These are phyloP conservation scores for Triplophysa rosa DNA, from an alignment of 2,113 vertebrate species.

Conservation along the genomic window DNA sequence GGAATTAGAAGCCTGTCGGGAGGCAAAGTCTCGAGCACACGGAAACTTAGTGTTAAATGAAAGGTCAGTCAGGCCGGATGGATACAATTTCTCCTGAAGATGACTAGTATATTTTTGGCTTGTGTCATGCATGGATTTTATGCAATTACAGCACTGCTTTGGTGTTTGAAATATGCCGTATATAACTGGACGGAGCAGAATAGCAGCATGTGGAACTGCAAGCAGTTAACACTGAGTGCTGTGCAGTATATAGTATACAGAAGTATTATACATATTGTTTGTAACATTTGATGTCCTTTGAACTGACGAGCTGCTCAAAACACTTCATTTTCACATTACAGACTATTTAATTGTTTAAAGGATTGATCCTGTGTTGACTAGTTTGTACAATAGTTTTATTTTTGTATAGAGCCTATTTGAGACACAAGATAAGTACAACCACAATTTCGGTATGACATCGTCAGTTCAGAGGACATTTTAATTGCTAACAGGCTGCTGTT, in stretches of 20 bases:
- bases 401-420: neutral
- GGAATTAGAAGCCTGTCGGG: slow-evolving; percentile 6
- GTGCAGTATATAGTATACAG: neutral
- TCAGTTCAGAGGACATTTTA: neutral
- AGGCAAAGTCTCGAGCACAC: neutral
- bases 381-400: neutral
- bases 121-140: neutral
- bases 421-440: neutral
- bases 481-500: neutral
- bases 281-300: neutral
- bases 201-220: neutral
- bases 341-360: neutral
- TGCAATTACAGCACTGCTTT: slow-evolving; percentile 18
- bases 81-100: slow-evolving; percentile 34
- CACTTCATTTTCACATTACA: neutral
- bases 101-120: slow-evolving; percentile 37
- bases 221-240: neutral
- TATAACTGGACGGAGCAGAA: neutral
- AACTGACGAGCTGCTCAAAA: neutral
- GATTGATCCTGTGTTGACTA: neutral
- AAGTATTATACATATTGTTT: neutral
- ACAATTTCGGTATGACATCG: no score
- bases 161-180: neutral
- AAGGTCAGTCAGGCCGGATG: neutral
- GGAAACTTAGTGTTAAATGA: slow-evolving; percentile 12